Evolutionary conservation across 2,888 invertebrate genomes (phyloP).

Genomic region (Ethmia dodecea): DNA sequence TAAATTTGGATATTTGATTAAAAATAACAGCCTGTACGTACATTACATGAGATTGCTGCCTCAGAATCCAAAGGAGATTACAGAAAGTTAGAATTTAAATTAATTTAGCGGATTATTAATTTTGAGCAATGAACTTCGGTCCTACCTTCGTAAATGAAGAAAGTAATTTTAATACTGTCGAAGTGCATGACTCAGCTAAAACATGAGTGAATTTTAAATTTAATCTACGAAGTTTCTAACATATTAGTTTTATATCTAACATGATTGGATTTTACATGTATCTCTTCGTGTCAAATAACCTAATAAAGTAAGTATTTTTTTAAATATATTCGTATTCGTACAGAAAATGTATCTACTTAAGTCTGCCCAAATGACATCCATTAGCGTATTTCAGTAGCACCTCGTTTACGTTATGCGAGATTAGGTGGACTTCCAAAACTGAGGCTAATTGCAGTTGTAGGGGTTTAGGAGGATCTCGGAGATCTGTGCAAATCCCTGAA

Average conservation of each 20-base stretch:
- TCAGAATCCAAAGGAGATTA: slow-evolving; percentile 45
- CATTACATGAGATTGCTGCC: slow-evolving; percentile 34
- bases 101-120: slow-evolving; percentile 73
- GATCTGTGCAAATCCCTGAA: slow-evolving; percentile 57
- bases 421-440: slow-evolving; percentile 52
- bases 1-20: no score
- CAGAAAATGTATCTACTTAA: no score
- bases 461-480: slow-evolving; percentile 52
- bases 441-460: slow-evolving; percentile 70
- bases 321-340: no score
- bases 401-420: slow-evolving; percentile 50
- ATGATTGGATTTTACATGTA: no score
- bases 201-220: no score
- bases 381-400: slow-evolving; percentile 35
- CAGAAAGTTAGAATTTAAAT: slow-evolving; percentile 62
- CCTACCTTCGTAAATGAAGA: slow-evolving; percentile 31
- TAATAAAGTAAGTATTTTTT: no score
- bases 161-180: no score
- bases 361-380: no score
- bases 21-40: slow-evolving; percentile 51
- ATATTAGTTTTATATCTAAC: no score
- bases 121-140: slow-evolving; percentile 63
- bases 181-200: no score
- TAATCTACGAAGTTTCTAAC: no score
- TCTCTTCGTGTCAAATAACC: no score